A percentile compares a stretch with the other conserved stretches of the same genome.
These are phyloP conservation scores for Ectemnius continuus DNA, from an alignment of 2,888 invertebrate species.

Conservation along the genomic window DNA sequence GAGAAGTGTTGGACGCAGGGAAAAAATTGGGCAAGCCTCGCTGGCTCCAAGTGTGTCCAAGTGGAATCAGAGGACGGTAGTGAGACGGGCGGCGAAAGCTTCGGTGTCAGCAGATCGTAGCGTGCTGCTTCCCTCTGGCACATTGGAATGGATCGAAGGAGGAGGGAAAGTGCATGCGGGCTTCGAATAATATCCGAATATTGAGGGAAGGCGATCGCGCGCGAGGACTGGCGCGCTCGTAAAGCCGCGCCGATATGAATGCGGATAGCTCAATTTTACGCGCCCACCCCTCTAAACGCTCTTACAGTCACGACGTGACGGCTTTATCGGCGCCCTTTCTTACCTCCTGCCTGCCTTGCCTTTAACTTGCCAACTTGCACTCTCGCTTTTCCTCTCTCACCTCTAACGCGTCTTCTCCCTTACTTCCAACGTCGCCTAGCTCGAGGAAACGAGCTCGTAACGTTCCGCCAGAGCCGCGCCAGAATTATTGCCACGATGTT, in stretches of 20 bases:
- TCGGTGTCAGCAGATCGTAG: constrained; percentile 67
- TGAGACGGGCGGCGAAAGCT: constrained; percentile 33
- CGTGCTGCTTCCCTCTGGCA: constrained; percentile 32
- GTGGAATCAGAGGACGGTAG: constrained; percentile 30
- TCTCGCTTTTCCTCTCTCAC: background rate
- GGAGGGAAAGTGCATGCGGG: constrained; percentile 48
- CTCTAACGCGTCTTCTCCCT: too few species aligned
- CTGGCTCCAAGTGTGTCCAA: constrained; percentile 13
- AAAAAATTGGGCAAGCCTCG: background rate
- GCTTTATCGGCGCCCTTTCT: constrained; percentile 19
- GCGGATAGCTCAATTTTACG: constrained; percentile 62
- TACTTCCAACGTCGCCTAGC: too few species aligned
- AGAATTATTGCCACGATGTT: constrained; percentile 29
- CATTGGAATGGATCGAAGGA: constrained; percentile 46
- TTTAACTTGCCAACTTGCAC: background rate
- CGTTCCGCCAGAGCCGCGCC: background rate
- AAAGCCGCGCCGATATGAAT: constrained; percentile 66
- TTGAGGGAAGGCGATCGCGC: constrained; percentile 61
- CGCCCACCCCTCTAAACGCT: constrained; percentile 25
- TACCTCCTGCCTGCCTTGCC: constrained; percentile 8
- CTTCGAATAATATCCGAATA: constrained; percentile 73
- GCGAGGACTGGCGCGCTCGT: constrained; percentile 69
- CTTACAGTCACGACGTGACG: constrained; percentile 43
- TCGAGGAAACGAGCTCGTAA: constrained; percentile 5
- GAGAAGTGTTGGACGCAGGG: constrained; percentile 1